Conservation (phyloP, 2,113 vertebrate species). For the Penelope pileata region DNA sequence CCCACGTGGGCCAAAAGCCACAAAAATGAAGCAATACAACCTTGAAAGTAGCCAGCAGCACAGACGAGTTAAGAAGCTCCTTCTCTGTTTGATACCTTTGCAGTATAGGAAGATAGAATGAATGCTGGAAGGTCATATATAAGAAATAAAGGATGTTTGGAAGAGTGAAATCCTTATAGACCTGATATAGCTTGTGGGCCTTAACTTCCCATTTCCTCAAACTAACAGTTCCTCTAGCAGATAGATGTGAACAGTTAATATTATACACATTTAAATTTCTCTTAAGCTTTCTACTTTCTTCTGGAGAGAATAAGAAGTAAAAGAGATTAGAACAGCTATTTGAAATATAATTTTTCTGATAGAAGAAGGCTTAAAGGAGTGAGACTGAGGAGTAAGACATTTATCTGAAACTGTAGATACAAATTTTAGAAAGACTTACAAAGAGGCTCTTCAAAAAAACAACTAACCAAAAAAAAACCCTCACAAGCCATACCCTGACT, state of each 20-base stretch:
- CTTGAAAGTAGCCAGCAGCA: not conserved
- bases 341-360: not conserved
- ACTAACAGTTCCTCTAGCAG: not conserved
- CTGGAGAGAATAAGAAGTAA: not conserved
- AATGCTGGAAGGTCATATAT: not conserved
- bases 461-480: too few species aligned
- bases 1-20: not conserved
- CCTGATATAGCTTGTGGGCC: not conserved
- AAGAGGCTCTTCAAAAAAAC: not conserved
- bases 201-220: not conserved
- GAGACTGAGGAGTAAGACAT: not conserved
- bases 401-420: not conserved
- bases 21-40: not conserved
- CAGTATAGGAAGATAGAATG: not conserved
- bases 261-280: not conserved
- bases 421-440: not conserved
- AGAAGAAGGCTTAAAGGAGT: not conserved
- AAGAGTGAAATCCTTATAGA: not conserved
- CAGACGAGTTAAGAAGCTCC: not conserved
- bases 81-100: not conserved
- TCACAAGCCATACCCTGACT: not conserved
- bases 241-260: not conserved
- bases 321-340: not conserved
- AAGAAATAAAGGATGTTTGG: not conserved
- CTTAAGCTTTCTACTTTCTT: not conserved